Percentiles rank a stretch among this genome's conserved stretches.
phyloP scores from a whole-genome alignment of 1,140 invertebrate genomes.

The Caenorhabditis brenneri region DNA sequence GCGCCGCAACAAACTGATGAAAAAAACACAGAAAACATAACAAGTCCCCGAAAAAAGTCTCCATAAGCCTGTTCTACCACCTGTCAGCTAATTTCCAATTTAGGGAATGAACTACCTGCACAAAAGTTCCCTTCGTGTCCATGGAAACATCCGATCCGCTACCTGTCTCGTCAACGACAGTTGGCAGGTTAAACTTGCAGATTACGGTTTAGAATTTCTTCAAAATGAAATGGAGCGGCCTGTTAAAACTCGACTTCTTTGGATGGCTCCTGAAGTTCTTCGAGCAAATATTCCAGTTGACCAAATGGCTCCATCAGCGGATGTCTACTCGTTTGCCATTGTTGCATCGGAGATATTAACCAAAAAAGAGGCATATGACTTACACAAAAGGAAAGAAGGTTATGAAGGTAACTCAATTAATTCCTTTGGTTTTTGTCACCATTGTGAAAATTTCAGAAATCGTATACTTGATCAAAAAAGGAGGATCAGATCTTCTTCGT shows the following conservation, averaged over 20 bases:
- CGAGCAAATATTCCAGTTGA: conserved; percentile 73
- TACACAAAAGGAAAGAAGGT: conserved; percentile 17
- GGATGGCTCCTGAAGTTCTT: conserved; percentile 92
- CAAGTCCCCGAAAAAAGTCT: too few relatives aligned
- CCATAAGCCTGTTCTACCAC: neutral
- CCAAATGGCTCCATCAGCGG: conserved; percentile 75
- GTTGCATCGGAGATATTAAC: conserved; percentile 68
- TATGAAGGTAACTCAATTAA: neutral
- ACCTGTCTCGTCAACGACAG: conserved; percentile 61
- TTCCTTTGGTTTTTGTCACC: neutral
- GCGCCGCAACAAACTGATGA: too few relatives aligned
- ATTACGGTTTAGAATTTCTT: conserved; percentile 56
- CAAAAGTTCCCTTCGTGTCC: conserved; percentile 49
- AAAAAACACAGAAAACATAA: too few relatives aligned
- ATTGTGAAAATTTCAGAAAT: conserved; percentile 17
- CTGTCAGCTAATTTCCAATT: neutral
- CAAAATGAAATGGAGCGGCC: conserved; percentile 20
- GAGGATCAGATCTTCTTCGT: conserved; percentile 24
- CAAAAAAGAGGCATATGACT: conserved; percentile 75
- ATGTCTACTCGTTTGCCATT: conserved; percentile 68
- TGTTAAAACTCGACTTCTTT: conserved; percentile 77
- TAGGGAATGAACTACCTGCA: conserved; percentile 53
- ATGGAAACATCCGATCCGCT: conserved; percentile 57
- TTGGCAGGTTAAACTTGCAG: conserved; percentile 62
- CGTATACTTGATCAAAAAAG: conserved; percentile 52